Evolutionary conservation across 2,888 invertebrate genomes (phyloP).

Genomic region (Bombylius discolor): DNA sequence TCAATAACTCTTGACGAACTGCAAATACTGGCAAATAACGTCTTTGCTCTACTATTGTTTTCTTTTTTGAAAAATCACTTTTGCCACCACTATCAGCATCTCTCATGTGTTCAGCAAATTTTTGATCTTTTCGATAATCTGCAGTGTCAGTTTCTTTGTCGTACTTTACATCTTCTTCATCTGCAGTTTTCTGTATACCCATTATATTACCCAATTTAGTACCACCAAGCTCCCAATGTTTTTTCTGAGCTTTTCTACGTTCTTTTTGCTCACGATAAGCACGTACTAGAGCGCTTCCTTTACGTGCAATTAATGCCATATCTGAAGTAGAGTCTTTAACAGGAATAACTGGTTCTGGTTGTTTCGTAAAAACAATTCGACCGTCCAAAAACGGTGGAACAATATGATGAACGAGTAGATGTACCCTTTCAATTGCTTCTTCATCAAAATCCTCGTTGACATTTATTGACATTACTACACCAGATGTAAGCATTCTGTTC

Average conservation of each 20-base stretch:
- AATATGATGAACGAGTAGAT: slow-evolving; percentile 92
- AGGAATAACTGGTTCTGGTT: slow-evolving; percentile 97
- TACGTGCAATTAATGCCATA: slow-evolving; percentile 90
- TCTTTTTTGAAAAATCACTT: slow-evolving; percentile 76
- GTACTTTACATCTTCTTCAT: slow-evolving; percentile 54
- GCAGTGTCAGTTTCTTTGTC: slow-evolving; percentile 56
- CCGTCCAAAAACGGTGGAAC: slow-evolving; percentile 98
- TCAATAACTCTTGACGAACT: slow-evolving; percentile 81
- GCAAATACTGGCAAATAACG: slow-evolving; percentile 91
- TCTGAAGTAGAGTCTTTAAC: slow-evolving; percentile 91
- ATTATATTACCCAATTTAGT: slow-evolving; percentile 81
- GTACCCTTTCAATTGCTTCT: slow-evolving; percentile 87
- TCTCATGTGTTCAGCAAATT: slow-evolving; percentile 91
- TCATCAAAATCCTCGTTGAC: slow-evolving; percentile 91
- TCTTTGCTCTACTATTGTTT: slow-evolving; percentile 73
- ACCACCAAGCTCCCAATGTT: slow-evolving; percentile 97
- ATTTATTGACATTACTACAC: slow-evolving; percentile 81
- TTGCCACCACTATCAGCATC: slow-evolving; percentile 49
- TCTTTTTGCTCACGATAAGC: slow-evolving; percentile 93
- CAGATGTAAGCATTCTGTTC: slow-evolving; percentile 91
- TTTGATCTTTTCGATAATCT: slow-evolving; percentile 86
- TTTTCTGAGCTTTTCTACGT: slow-evolving; percentile 90
- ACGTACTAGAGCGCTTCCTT: slow-evolving; percentile 83
- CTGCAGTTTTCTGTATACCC: slow-evolving; percentile 77
- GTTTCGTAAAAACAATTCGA: slow-evolving; percentile 96